Evolutionary conservation across 1,140 invertebrate species (phyloP), one percentile per base, ranked within the genome.

Genomic region (Aphelenchoides besseyi): DNA sequence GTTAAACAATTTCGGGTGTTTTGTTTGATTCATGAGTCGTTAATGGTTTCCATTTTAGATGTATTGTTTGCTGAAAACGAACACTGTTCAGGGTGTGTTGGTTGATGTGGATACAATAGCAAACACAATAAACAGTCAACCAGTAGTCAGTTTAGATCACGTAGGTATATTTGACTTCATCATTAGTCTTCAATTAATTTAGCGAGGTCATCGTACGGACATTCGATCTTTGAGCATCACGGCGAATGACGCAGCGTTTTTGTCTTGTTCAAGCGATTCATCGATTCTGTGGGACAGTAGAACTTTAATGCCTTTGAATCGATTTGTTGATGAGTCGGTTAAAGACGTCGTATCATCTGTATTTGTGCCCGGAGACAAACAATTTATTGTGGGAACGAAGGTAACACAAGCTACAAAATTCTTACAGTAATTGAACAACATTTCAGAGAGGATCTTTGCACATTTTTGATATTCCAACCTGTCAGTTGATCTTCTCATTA

Each of bases 331-430:
- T 30, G 64, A 77, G 9, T 66, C 54, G 26, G 66, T 84, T 32
- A 69, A 67, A n/a, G 76, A 84, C 29, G 71, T 84, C 26, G 70
- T 91, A 8, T 89, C 89, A 71, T 88, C 90, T n/a, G 87, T 89
- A 61, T 95, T 97, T 87, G 91, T 91, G 5, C 92, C 93, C 26
- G 94, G 94, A 37, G 94, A 98, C 86, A 88, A 92, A 41, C 91
- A 97, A 88, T 89, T 92, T 48, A 87, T 98, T 59, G 89, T 92
- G 62, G 95, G 94, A 33, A 89, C 92, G 69, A 93, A 94, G 84
- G 88, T 88, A 79, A 35, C n/a, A n/a, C n/a, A n/a, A n/a, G n/a
- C n/a, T n/a, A n/a, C n/a, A n/a, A n/a, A n/a, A n/a, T n/a, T n/a
- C n/a, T n/a, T n/a, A n/a, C n/a, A n/a, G n/a, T n/a, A n/a, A n/a